Base-by-base conservation (phyloP, 2,113 vertebrate genomes). In the Pelmatolapia mariae region DNA sequence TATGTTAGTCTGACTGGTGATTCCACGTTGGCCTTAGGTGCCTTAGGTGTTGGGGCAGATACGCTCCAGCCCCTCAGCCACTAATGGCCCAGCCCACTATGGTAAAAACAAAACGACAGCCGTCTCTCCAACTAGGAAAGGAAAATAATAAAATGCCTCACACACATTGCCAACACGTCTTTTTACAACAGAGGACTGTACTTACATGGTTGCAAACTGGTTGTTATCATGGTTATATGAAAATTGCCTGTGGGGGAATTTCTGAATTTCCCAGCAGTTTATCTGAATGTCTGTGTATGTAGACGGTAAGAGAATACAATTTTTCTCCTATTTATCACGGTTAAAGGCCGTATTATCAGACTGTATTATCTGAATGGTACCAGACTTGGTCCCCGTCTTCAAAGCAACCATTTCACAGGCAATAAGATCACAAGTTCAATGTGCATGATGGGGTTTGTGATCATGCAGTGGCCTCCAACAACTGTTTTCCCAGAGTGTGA, bases 21-120 rank as follows among this genome's bases (percentile, higher is more conserved):
- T 53, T n/a, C 50, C 9, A n/a, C 50, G 5, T 53, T 53, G 19
- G 50, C 50, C 50, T 53, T 53, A n/a, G 19, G 11, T 40, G 38
- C 11, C 5, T 19, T 50, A 13, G 16, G 6, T 50, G 47, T 18
- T 8, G 0, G 47, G 2, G 8, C 4, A 10, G n/a, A 56, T 24
- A 56, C 2, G 22, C 22, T 26, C 10, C 54, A 57, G 54, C 11
- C 22, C 22, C 54, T 13, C 11, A 26, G n/a, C 53, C n/a, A 24
- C 24, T 24, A 54, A 12, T 54, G 53, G n/a, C 53, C n/a, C n/a
- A 54, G n/a, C 53, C 12, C n/a, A 54, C 53, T 53, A 53, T n/a
- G 6, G 50, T n/a, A 53, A 10, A 53, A 53, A 53, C 50, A 53
- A 53, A 53, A 53, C 19, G 3, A 53, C 19, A 53, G 5, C 50